Evolutionary conservation across 2,113 vertebrate species (phyloP).

Genomic region (Bungarus multicinctus): DNA sequence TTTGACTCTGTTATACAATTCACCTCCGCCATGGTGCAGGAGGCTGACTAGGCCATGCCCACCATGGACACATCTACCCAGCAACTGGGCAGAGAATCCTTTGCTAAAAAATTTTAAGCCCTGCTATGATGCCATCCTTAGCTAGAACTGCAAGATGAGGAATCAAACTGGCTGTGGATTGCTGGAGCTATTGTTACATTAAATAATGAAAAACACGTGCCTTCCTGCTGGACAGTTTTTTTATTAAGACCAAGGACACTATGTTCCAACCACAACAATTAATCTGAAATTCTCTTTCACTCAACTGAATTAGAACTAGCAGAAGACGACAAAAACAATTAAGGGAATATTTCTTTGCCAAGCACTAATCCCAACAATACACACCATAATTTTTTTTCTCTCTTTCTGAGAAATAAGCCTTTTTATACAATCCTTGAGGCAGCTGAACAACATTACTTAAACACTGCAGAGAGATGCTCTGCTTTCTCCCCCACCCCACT

Average conservation of each 20-base stretch:
- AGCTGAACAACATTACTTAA: background rate
- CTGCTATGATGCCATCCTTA: background rate
- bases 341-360: background rate
- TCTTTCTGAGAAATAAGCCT: background rate
- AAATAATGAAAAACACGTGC: background rate
- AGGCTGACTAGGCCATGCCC: too few relatives aligned
- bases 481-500: accelerated
- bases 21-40: background rate
- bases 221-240: background rate
- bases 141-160: background rate
- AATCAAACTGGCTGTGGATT: background rate
- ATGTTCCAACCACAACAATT: background rate
- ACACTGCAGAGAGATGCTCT: background rate
- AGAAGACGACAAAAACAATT: background rate
- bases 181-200: background rate
- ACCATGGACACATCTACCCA: too few relatives aligned
- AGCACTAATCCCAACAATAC: background rate
- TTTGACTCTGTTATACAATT: background rate
- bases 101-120: too few relatives aligned
- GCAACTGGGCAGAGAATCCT: too few relatives aligned
- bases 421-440: background rate
- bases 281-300: background rate
- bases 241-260: background rate
- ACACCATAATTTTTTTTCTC: background rate
- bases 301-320: background rate